Conservation (phyloP, 2,113 vertebrate species). For the Vulpes lagopus region DNA sequence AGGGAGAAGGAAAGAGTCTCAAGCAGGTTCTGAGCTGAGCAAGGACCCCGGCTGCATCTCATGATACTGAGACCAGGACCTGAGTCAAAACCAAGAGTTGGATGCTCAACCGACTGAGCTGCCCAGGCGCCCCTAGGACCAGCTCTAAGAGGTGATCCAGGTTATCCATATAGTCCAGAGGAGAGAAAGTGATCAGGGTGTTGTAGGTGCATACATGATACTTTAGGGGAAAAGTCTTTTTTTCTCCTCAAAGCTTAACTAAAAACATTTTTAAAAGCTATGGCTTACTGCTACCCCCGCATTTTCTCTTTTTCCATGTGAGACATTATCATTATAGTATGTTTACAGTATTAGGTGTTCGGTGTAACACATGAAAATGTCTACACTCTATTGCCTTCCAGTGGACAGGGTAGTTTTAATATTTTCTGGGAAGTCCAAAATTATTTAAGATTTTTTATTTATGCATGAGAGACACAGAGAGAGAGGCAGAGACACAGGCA, state of each 20-base stretch:
- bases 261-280: not conserved
- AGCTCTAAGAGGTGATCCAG: not conserved
- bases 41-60: not conserved
- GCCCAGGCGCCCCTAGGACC: not conserved
- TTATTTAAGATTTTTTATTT: too few species aligned
- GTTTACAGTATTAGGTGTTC: not conserved
- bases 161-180: not conserved
- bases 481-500: too few species aligned
- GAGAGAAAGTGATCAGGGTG: not conserved
- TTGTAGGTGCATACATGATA: not conserved
- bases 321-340: not conserved
- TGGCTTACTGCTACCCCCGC: not conserved
- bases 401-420: not conserved
- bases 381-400: not conserved
- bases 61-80: not conserved
- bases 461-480: too few species aligned
- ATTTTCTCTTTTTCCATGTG: not conserved
- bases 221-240: not conserved
- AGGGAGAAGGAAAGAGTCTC: not conserved
- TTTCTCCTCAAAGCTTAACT: not conserved
- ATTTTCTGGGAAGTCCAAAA: constrained; percentile 18
- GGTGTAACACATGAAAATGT: not conserved
- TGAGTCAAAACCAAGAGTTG: not conserved
- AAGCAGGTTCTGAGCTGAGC: not conserved
- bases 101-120: not conserved